Percentiles rank a stretch among this genome's conserved stretches.
Conservation (phyloP, 2,113 vertebrate genomes). For the Manacus vitellinus region DNA sequence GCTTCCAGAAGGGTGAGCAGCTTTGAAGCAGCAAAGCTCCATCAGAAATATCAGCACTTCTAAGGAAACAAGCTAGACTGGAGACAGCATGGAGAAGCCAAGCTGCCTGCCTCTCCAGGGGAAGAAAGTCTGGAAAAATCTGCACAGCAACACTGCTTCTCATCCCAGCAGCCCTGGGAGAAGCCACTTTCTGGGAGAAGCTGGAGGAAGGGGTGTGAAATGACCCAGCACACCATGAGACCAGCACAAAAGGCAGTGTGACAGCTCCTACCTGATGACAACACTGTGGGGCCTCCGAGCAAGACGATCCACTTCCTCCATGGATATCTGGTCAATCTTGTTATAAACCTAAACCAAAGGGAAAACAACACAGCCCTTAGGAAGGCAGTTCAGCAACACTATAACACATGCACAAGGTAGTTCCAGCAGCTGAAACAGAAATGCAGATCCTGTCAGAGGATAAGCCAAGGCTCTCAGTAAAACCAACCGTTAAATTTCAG, state of each 20-base stretch:
- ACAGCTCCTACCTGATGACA: slow-evolving; percentile 88
- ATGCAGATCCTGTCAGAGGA: neutral
- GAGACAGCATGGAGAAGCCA: neutral
- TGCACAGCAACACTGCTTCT: neutral
- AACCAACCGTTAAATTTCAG: neutral
- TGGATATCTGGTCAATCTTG: slow-evolving; percentile 98
- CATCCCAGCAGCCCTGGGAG: neutral
- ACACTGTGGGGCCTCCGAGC: slow-evolving; percentile 89
- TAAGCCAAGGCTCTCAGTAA: neutral
- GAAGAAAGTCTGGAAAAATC: neutral
- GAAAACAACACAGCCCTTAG: neutral
- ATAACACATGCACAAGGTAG: accelerated
- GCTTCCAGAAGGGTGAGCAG: neutral
- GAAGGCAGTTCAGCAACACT: neutral
- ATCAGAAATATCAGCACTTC: neutral
- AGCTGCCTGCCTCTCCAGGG: neutral
- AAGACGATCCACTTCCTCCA: slow-evolving; percentile 95
- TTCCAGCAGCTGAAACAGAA: neutral
- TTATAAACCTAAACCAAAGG: slow-evolving; percentile 89
- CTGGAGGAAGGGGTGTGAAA: neutral
- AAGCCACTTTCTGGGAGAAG: neutral
- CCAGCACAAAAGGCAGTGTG: accelerated
- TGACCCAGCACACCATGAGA: neutral
- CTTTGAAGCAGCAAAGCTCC: neutral
- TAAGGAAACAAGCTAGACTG: neutral